Evolutionary conservation across 2,113 vertebrate species (phyloP), one percentile per base, ranked within the genome.

Genomic region (Melanerpes aurifrons): DNA sequence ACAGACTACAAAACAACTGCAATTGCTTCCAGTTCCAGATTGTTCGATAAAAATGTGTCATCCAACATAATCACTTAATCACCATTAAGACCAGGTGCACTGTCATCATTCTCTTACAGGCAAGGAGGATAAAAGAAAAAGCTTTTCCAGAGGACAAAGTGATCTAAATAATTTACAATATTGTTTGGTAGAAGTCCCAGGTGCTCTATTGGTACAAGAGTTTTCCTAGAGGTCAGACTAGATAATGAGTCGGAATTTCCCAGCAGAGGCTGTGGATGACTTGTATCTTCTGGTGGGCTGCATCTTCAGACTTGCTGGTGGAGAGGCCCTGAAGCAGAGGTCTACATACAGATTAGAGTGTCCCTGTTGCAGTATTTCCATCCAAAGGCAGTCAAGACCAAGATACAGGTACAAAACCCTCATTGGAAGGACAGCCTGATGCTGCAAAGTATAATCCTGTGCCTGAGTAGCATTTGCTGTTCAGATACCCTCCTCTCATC

Each of bases 1-100:
- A 77, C 53, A 79, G 53, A 53, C 56, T 67, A 70, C 2, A 16
- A 74, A 89, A n/a, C 18, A 86, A 86, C 15, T 89, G 10, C 28
- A 73, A 15, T 31, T 82, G 20, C 79, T 78, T 92, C 48, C 68
- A 91, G 53, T 11, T 94, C 47, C 48, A 90, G 31, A 17, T 90
- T 76, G 79, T 71, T 82, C 57, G 20, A 63, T 15, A 37, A 53
- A 20, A 68, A 29, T 26, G 62, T 3, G 24, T 79, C 62, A 83
- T 77, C 20, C 62, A 75, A 80, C 24, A 62, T 26, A 90, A 78
- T 6, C 14, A 81, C 61, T 48, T 88, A 87, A 66, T 77, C 47
- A 74, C 28, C 31, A 35, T 75, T 94, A 92, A 87, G 50, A 86
- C 17, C 64, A 71, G 13, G 40, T 71, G 71, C 31, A 81, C 12